Percentiles rank a stretch among this genome's conserved stretches.
These are phyloP conservation scores for Corbicula japonica DNA, from an alignment of 2,888 invertebrate genomes.

Conservation along the genomic window DNA sequence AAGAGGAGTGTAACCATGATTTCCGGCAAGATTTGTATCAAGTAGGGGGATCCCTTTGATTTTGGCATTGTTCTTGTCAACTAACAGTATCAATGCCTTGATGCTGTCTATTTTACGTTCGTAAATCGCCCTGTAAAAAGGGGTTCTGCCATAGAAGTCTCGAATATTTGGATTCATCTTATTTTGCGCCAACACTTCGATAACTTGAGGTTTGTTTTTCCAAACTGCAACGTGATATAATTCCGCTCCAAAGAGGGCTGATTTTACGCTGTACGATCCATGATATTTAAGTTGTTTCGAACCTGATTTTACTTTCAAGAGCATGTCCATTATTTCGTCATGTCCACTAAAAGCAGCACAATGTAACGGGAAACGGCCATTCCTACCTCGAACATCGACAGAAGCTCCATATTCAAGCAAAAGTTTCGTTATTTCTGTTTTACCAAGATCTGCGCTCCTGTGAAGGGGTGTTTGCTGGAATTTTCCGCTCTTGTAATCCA, in stretches of 20 bases:
- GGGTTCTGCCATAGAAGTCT: slow-evolving; percentile 51
- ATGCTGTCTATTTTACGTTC: too few species aligned
- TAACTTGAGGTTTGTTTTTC: slow-evolving; percentile 35
- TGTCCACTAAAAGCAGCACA: slow-evolving; percentile 39
- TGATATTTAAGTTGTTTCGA: slow-evolving; percentile 9
- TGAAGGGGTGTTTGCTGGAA: slow-evolving; percentile 45
- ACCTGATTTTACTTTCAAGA: slow-evolving; percentile 21
- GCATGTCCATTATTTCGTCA: not conserved
- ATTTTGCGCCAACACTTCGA: slow-evolving; percentile 20
- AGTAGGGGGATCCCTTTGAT: too few species aligned
- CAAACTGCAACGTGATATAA: slow-evolving; percentile 51
- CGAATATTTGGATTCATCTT: slow-evolving; percentile 25
- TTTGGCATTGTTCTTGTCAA: too few species aligned
- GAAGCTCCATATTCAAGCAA: slow-evolving; percentile 27
- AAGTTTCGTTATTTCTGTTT: not conserved
- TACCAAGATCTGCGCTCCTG: slow-evolving; percentile 35
- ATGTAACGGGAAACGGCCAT: slow-evolving; percentile 34
- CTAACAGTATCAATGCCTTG: too few species aligned
- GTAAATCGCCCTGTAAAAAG: slow-evolving; percentile 38
- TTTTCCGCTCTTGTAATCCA: slow-evolving; percentile 13
- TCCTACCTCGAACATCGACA: slow-evolving; percentile 15
- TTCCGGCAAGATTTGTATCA: too few species aligned
- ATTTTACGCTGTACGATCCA: slow-evolving; percentile 18
- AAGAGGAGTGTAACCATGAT: too few species aligned
- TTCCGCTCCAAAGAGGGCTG: slow-evolving; percentile 38